Percentiles rank a stretch among this genome's conserved stretches.
phyloP scores from a whole-genome alignment of 2,797 vertebrate species.

The Percopsis omiscomaycus region DNA sequence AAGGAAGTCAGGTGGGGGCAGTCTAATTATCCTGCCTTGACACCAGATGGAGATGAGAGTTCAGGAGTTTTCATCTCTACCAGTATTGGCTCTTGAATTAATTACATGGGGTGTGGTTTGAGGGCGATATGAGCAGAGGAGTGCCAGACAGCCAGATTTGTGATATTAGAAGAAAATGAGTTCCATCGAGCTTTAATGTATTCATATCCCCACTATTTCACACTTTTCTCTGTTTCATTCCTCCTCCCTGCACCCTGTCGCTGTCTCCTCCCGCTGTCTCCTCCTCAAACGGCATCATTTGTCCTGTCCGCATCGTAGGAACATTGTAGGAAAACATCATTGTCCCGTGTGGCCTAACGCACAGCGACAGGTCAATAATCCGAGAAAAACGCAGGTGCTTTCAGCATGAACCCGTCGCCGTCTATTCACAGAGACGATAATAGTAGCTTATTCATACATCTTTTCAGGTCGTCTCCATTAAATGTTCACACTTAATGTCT shows the following conservation, averaged over 20 bases:
- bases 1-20: not conserved
- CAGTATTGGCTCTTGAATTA: conserved; percentile 13
- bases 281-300: conserved; percentile 4
- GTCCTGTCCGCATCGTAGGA: not conserved
- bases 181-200: conserved; percentile 20
- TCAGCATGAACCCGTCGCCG: not conserved
- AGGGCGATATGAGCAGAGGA: not conserved
- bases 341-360: not conserved
- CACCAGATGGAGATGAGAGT: conserved; percentile 18
- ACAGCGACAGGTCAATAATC: not conserved
- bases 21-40: not conserved
- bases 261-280: not conserved
- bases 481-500: conserved; percentile 19
- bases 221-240: not conserved
- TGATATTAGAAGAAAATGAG: conserved; percentile 20
- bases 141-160: not conserved
- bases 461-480: conserved; percentile 13
- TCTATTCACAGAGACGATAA: conserved; percentile 13
- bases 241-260: not conserved
- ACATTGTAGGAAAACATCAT: too few species aligned
- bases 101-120: conserved; percentile 10
- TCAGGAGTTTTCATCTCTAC: conserved; percentile 6
- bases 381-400: too few species aligned
- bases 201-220: conserved; percentile 10
- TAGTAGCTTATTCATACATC: conserved; percentile 30